Evolutionary conservation across 53 echinoderm and acorn worm genomes (phyloP).

Genomic region (Arbacia lixula): DNA sequence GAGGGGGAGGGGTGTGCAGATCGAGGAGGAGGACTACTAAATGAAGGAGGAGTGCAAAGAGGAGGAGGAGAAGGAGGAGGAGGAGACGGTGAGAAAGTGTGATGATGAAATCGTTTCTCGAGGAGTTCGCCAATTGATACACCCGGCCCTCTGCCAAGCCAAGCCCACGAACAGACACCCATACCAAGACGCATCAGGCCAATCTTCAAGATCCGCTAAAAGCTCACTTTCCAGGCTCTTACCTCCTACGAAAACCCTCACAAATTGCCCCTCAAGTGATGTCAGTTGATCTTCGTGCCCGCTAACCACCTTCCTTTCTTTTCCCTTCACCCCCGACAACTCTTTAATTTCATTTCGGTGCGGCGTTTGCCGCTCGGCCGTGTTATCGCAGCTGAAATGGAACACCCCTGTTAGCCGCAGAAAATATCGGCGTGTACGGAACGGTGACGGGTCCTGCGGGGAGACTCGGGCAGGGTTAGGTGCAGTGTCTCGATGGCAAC

Average conservation of each 20-base stretch:
- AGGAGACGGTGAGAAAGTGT: neutral
- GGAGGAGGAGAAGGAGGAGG: slow-evolving; percentile 33
- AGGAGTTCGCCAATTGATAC: neutral
- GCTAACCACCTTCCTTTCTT: slow-evolving; percentile 43
- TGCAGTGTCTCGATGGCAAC: slow-evolving; percentile 45
- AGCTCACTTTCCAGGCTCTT: slow-evolving; percentile 51
- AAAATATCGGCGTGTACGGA: slow-evolving; percentile 43
- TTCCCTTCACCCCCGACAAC: slow-evolving; percentile 26
- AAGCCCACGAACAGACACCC: slow-evolving; percentile 18
- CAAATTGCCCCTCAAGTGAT: slow-evolving; percentile 51
- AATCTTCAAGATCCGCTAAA: slow-evolving; percentile 50
- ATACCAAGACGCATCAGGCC: slow-evolving; percentile 30
- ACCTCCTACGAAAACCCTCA: slow-evolving; percentile 41
- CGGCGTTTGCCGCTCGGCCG: slow-evolving; percentile 39
- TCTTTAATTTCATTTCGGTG: slow-evolving; percentile 54
- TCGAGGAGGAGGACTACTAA: no score
- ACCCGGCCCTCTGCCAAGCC: neutral
- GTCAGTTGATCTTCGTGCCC: slow-evolving; percentile 55
- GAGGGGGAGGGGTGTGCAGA: no score
- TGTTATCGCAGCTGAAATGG: slow-evolving; percentile 55
- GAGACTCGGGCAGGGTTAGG: slow-evolving; percentile 40
- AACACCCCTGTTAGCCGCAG: slow-evolving; percentile 45
- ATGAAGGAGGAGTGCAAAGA: no score
- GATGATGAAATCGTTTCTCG: no score
- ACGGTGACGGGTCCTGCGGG: slow-evolving; percentile 35